Conservation (phyloP, 2,888 invertebrate genomes). For the Opisthograptis luteolata region DNA sequence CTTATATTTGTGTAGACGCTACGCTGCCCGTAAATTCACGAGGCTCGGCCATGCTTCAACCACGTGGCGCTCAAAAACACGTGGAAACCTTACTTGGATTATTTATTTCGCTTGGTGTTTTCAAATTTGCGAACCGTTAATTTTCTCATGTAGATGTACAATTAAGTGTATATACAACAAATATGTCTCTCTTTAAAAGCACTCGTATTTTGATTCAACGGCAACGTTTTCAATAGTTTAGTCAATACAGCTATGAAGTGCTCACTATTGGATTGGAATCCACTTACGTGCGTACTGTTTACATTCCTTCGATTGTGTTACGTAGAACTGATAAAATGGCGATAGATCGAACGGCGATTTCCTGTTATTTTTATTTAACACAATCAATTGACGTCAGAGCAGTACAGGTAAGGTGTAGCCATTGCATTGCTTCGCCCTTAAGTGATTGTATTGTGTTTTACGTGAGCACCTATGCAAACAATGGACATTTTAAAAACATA, state of each 20-base stretch:
- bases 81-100: constrained; percentile 13
- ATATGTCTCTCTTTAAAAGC: neutral
- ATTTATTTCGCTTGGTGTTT: constrained; percentile 9
- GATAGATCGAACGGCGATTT: constrained; percentile 45
- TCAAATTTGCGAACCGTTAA: neutral
- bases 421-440: constrained; percentile 17
- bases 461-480: constrained; percentile 9
- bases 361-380: constrained; percentile 49
- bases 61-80: constrained; percentile 23
- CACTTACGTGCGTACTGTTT: constrained; percentile 35
- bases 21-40: neutral
- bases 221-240: constrained; percentile 18
- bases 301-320: constrained; percentile 43
- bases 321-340: constrained; percentile 51
- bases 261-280: constrained; percentile 23
- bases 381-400: constrained; percentile 50
- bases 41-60: neutral
- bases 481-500: neutral
- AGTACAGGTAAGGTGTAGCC: constrained; percentile 20
- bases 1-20: neutral
- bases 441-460: constrained; percentile 19
- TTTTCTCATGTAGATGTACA: neutral
- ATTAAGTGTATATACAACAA: neutral
- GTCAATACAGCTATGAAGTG: constrained; percentile 15
- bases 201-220: constrained; percentile 15